These are phyloP conservation scores for Burhinus oedicnemus DNA, from an alignment of 2,113 vertebrate genomes.

Conservation along the genomic window DNA sequence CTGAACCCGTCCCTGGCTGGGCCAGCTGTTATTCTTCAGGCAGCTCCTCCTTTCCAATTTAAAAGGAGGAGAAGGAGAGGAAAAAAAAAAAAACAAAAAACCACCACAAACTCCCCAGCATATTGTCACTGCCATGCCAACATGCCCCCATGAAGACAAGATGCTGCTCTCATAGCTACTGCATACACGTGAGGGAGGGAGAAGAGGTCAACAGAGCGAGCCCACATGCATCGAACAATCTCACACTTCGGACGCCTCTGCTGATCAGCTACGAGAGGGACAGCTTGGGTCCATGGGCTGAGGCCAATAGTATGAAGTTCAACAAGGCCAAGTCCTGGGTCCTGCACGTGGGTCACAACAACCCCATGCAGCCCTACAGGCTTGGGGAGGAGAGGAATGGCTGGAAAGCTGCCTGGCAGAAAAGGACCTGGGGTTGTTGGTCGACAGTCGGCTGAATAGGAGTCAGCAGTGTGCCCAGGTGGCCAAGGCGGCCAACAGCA, in stretches of 20 bases:
- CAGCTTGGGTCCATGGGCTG: too few relatives aligned
- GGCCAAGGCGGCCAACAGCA: too few relatives aligned
- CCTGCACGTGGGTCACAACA: too few relatives aligned
- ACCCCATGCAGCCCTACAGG: too few relatives aligned
- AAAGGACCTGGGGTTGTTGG: too few relatives aligned
- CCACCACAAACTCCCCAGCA: accelerated
- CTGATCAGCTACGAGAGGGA: not conserved
- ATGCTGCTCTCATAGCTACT: not conserved
- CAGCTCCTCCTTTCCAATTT: not conserved
- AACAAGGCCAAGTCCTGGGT: too few relatives aligned
- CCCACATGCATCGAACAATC: not conserved
- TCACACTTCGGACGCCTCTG: not conserved
- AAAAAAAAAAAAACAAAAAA: not conserved
- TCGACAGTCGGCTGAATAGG: too few relatives aligned
- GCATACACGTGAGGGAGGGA: accelerated
- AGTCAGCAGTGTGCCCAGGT: too few relatives aligned
- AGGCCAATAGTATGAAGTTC: too few relatives aligned
- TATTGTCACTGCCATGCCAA: not conserved
- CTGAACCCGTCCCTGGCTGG: not conserved
- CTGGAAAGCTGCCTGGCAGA: too few relatives aligned
- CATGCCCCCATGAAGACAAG: not conserved
- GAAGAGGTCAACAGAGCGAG: not conserved
- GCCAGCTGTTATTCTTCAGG: not conserved
- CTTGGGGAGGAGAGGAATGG: too few relatives aligned
- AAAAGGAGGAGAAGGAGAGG: not conserved